These are phyloP conservation scores for Aporrectodea caliginosa DNA, from an alignment of 1,140 invertebrate species.

Conservation along the genomic window DNA sequence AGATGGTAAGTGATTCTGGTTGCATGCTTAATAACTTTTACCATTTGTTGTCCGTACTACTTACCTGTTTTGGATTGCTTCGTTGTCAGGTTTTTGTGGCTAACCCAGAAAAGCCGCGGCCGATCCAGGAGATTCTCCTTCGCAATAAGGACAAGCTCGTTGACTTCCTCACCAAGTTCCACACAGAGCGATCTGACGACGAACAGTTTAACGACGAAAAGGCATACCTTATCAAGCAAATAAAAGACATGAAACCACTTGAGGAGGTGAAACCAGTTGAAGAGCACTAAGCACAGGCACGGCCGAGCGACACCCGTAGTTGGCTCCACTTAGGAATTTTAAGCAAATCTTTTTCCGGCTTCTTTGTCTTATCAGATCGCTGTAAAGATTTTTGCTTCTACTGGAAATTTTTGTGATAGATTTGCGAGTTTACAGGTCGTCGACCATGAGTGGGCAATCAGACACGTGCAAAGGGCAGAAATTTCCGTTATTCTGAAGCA, in stretches of 20 bases:
- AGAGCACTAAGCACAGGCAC: not conserved
- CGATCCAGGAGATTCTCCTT: conserved; percentile 95
- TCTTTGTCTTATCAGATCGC: not conserved
- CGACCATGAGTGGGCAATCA: too few relatives aligned
- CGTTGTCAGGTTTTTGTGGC: conserved; percentile 89
- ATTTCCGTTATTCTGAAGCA: too few relatives aligned
- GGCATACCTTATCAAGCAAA: conserved; percentile 99
- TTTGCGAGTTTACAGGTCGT: not conserved
- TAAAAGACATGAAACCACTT: conserved; percentile 85
- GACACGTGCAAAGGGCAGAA: too few relatives aligned
- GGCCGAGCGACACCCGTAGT: not conserved
- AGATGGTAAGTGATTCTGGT: too few relatives aligned
- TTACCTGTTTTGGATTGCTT: not conserved
- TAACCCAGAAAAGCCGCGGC: conserved; percentile 99
- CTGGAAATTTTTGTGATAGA: not conserved
- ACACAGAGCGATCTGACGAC: conserved; percentile 97
- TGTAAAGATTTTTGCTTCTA: not conserved
- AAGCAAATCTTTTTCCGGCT: not conserved
- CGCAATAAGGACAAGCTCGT: conserved; percentile 98
- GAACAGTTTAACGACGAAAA: conserved; percentile 99
- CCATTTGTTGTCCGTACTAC: too few relatives aligned
- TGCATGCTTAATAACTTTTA: too few relatives aligned
- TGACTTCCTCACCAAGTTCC: conserved; percentile 98
- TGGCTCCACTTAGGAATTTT: not conserved
- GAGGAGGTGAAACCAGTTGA: not conserved